phyloP scores from a whole-genome alignment of 1,140 invertebrate genomes.

The Galleria mellonella region DNA sequence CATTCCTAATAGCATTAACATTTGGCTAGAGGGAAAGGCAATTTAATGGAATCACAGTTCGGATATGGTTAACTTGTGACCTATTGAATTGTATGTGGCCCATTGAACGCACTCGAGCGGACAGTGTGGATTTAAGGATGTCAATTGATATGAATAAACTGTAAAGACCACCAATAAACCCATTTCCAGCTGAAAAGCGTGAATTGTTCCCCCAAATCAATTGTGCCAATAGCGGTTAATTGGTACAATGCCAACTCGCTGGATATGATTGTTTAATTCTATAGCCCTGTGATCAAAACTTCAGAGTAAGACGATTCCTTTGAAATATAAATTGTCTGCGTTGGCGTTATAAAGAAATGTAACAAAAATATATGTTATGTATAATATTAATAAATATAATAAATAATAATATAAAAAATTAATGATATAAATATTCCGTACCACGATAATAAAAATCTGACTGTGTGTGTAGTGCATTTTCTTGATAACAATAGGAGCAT shows the following conservation, averaged over 20 bases:
- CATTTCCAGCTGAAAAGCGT: constrained; percentile 49
- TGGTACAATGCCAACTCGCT: constrained; percentile 55
- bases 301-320: no score
- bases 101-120: constrained; percentile 8
- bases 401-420: no score
- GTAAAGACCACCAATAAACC: constrained; percentile 47
- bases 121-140: constrained; percentile 12
- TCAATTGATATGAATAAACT: constrained; percentile 24
- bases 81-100: background rate
- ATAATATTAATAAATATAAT: no score
- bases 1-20: no score
- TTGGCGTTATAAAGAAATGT: no score
- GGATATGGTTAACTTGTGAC: background rate
- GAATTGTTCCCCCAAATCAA: constrained; percentile 41
- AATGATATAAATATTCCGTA: no score
- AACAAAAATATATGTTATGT: no score
- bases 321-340: no score
- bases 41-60: background rate
- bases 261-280: constrained; percentile 49
- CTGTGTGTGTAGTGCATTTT: no score
- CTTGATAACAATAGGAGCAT: no score
- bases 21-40: background rate
- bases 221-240: constrained; percentile 41
- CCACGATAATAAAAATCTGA: no score
- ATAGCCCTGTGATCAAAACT: no score